Evolutionary conservation across 2,797 vertebrate genomes (phyloP), one percentile per base, ranked within the genome.

Genomic region (Phrynocephalus forsythii): DNA sequence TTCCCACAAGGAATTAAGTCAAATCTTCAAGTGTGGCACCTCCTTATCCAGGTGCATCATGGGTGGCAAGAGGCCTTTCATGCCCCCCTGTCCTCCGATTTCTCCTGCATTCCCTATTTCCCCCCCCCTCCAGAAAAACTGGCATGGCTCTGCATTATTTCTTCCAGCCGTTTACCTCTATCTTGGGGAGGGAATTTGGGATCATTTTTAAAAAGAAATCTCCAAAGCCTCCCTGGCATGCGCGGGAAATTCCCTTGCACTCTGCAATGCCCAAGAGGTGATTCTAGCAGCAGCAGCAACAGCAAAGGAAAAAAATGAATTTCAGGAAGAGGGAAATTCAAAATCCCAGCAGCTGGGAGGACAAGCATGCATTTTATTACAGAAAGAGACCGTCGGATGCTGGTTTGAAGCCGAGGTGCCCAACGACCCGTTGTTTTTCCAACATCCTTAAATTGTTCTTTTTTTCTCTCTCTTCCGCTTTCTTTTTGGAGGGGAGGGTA

Each of bases 281-380:
- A n/a, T n/a, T 5, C 60, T 63, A 63, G 16, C 4, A 79, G 52
- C 24, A 79, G 56, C 56, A 76, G 22, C 16, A 6, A 3, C 72
- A 76, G 75, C 38, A 26, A 73, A 3, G 26, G 10, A 15, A 71
- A 6, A 20, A 67, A 26, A n/a, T 3, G n/a, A 28, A 20, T 67
- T 78, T 28, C 73, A 18, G 1, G 24, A 20, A 68, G 81, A 78
- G 86, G 81, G 86, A 83, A 87, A 87, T 87, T 83, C 86, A 78
- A 83, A 87, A 8, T 13, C 6, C 3, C 15, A 44, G 20, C 66
- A 44, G 28, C 24, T 44, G 28, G 38, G 3, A 22, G 16, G 20
- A 33, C 73, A 50, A 73, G 44, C 6, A 20, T 18, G 69, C 5
- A 63, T 33, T 63, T 33, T 24, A 26, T 10, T 22, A 18, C 16